Conservation (phyloP, 2,888 invertebrate species). For the Lamellibrachia columna region DNA sequence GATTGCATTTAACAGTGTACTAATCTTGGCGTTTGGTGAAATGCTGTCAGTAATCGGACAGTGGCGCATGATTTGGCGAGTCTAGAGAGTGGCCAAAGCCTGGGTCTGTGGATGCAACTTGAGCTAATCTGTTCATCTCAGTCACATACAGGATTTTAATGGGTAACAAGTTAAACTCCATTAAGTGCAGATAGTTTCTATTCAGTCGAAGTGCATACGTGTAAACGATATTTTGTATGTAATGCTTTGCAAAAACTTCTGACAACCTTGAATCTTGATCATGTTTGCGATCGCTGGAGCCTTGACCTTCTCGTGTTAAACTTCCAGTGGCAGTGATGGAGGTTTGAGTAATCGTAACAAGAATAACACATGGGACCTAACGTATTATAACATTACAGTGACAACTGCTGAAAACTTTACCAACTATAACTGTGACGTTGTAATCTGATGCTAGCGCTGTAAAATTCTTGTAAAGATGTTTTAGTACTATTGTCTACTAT, state of each 20-base stretch:
- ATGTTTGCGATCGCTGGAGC: not conserved
- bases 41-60: constrained; percentile 3
- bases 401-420: not conserved
- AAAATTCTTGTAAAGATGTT: no score
- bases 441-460: no score
- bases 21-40: not conserved
- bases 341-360: not conserved
- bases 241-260: not conserved
- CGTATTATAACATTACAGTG: not conserved
- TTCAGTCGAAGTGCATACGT: not conserved
- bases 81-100: no score
- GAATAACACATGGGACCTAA: not conserved
- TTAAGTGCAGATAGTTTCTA: not conserved
- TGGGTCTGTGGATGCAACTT: no score
- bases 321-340: not conserved
- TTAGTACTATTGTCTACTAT: no score
- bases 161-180: not conserved
- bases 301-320: not conserved
- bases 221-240: not conserved
- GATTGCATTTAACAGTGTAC: not conserved
- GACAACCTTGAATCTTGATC: not conserved
- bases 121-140: not conserved
- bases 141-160: not conserved
- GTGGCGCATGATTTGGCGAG: not conserved
- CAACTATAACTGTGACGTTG: not conserved